A percentile compares a stretch with the other conserved stretches of the same genome.
Conservation (phyloP, 2,888 invertebrate species). For the Malthinus flaveolus region DNA sequence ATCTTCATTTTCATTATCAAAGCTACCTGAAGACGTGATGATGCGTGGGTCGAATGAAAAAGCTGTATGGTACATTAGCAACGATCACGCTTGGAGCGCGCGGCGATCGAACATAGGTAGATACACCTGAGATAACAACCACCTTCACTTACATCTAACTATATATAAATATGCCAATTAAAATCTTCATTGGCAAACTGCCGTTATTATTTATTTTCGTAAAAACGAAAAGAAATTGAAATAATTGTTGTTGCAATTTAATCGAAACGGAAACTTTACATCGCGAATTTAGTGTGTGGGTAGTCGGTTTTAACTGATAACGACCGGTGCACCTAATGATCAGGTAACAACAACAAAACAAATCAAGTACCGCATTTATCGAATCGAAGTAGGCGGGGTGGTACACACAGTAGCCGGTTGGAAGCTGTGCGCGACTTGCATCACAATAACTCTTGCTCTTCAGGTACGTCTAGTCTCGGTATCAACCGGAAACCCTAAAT, state of each 20-base stretch:
- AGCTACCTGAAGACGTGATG: conserved; percentile 31
- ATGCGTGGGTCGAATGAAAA: conserved; percentile 39
- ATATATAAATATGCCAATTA: conserved; percentile 29
- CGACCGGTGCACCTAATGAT: conserved; percentile 46
- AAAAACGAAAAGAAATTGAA: too few relatives aligned
- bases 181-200: too few relatives aligned
- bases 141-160: conserved; percentile 37
- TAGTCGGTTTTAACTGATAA: conserved; percentile 34
- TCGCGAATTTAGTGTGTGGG: conserved; percentile 15
- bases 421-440: conserved; percentile 49
- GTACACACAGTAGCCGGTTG: conserved; percentile 39
- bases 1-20: conserved; percentile 4
- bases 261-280: background rate
- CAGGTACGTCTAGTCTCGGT: conserved; percentile 33
- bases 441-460: conserved; percentile 44
- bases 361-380: conserved; percentile 52
- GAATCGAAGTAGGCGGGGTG: conserved; percentile 53
- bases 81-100: conserved; percentile 44
- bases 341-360: conserved; percentile 46
- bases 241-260: too few relatives aligned
- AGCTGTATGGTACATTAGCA: conserved; percentile 43
- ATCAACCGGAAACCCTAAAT: conserved; percentile 53
- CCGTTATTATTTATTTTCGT: too few relatives aligned
- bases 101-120: conserved; percentile 43
- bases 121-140: conserved; percentile 43